phyloP scores from a whole-genome alignment of 2,113 vertebrate species.

The Leuciscus idus region DNA sequence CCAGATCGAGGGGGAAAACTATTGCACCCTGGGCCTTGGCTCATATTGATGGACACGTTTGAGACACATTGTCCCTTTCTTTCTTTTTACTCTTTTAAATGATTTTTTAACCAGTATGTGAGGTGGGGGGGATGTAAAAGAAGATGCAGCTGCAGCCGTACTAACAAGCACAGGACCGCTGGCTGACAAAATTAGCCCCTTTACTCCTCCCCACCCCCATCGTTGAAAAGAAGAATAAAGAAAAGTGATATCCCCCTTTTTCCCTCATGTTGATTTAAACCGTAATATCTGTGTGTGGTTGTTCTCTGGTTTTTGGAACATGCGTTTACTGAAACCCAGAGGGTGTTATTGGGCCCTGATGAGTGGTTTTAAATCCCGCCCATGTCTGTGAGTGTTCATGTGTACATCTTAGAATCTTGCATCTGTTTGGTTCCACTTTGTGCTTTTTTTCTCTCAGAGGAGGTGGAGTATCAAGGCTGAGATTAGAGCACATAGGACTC shows the following conservation, averaged over 20 bases:
- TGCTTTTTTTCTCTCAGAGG: constrained; percentile 15
- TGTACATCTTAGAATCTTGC: constrained; percentile 7
- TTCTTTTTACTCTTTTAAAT: constrained; percentile 37
- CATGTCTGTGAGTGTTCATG: constrained; percentile 9
- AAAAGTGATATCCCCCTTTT: constrained; percentile 2
- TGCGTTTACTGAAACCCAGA: constrained; percentile 39
- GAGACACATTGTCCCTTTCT: constrained; percentile 46
- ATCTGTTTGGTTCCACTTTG: constrained; percentile 15
- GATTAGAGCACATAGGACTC: constrained; percentile 29
- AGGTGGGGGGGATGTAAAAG: not conserved
- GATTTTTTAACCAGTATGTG: constrained; percentile 18
- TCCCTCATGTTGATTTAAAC: constrained; percentile 2
- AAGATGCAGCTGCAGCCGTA: constrained; percentile 36
- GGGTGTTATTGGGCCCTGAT: constrained; percentile 38
- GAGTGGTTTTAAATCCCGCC: constrained; percentile 32
- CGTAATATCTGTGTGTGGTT: constrained; percentile 34
- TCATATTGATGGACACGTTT: constrained; percentile 38
- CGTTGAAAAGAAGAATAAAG: constrained; percentile 15
- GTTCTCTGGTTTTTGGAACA: constrained; percentile 34
- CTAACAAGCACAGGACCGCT: constrained; percentile 41
- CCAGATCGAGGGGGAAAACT: constrained; percentile 36
- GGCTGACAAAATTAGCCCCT: constrained; percentile 44
- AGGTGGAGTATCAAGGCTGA: constrained; percentile 33
- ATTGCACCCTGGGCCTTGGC: constrained; percentile 41
- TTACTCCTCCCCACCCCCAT: constrained; percentile 30